Base-by-base conservation (phyloP, 1,140 invertebrate genomes). In the Centruroides sculpturatus region DNA sequence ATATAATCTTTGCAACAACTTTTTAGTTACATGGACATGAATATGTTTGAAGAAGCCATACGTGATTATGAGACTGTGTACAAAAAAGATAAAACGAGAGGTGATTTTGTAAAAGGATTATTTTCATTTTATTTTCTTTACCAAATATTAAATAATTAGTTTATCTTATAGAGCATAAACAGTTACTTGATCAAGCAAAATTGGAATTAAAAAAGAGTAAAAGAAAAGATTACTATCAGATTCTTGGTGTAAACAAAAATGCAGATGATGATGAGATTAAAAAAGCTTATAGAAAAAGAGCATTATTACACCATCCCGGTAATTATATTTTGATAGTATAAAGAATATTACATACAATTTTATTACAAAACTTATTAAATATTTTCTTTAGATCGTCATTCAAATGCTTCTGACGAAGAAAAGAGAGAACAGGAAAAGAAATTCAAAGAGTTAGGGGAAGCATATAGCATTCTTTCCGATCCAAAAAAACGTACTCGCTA, bases 391-490 rank as follows among this genome's bases (percentile, higher is more conserved):
- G 92, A 96, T 79, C 82, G 91, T 47, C 92, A 97, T 75, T 84
- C 90, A 10, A 85, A 83, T 76, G 91, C 89, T 36, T 81, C 85
- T 3, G 84, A 89, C 56, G 79, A 77, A 4, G 86, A 89, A 69
- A 86, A 88, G 60, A 87, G 86, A 67, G 87, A 92, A 69, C 89
- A 96, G 73, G 93, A 98, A 74, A 83, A 84, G 63, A 92, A 90
- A 69, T 99, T 99, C 74, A 98, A 99, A 75, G 94, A 98, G 75
- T 81, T 98, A 23, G 92, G 92, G 34, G 93, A 98, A 77, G 95
- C 95, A 0, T 98, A 98, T 73, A 89, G 88, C 55, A 83, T 98
- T 64, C 78, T 99, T 46, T 93, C 90, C 12, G 93, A 99, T 78
- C 81, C 85, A 1, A 89, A 89, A 67, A 97, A 98, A 74, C 83